These are phyloP conservation scores for Formica exsecta DNA, from an alignment of 1,140 invertebrate genomes.

Conservation along the genomic window DNA sequence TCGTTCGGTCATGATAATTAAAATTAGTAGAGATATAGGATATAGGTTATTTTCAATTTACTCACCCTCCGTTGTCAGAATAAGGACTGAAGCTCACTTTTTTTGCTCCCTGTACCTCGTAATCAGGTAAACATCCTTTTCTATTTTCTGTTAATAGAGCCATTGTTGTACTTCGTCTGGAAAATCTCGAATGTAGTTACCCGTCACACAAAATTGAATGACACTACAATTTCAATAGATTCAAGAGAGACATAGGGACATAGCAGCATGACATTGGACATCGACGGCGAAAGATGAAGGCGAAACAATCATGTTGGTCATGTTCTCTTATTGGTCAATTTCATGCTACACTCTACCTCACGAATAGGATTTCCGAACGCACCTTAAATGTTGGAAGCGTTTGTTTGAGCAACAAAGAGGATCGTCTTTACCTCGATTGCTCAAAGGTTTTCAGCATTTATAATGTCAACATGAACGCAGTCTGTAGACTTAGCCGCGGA, in stretches of 20 bases:
- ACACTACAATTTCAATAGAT: constrained; percentile 69
- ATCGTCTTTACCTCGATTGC: no score
- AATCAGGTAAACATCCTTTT: constrained; percentile 88
- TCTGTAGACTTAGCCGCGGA: no score
- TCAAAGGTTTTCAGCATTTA: no score
- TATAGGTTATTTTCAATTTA: constrained; percentile 67
- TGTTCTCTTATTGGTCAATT: background rate
- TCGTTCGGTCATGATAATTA: background rate
- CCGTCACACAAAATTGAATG: constrained; percentile 36
- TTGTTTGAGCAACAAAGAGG: no score
- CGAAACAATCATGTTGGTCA: background rate
- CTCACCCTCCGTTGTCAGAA: constrained; percentile 92
- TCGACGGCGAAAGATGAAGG: background rate
- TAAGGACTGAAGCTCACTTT: constrained; percentile 91
- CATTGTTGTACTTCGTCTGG: constrained; percentile 70
- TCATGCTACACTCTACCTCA: no score
- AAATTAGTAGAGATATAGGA: constrained; percentile 34
- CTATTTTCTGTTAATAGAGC: constrained; percentile 67
- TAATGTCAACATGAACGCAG: no score
- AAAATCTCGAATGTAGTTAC: background rate
- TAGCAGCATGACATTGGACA: background rate
- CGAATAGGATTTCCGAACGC: no score
- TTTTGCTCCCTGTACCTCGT: constrained; percentile 88
- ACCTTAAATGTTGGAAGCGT: no score
- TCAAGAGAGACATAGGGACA: background rate